Evolutionary conservation across 2,797 vertebrate genomes (phyloP).

Genomic region (Morus bassanus): DNA sequence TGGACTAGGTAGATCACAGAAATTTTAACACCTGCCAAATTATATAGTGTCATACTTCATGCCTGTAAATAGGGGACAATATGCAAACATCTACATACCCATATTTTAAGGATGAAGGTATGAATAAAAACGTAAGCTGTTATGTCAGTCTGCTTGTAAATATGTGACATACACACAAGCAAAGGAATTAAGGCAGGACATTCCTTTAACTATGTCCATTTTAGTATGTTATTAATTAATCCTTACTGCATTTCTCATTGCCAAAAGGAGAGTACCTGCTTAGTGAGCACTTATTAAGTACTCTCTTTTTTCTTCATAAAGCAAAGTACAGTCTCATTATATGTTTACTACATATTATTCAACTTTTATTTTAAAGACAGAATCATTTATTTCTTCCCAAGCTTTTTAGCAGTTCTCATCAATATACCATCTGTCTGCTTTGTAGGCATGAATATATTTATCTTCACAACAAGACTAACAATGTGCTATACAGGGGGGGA

Average conservation of each 20-base stretch:
- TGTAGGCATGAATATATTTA: slow-evolving; percentile 26
- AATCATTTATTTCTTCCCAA: slow-evolving; percentile 15
- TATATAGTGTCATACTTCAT: neutral
- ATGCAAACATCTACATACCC: neutral
- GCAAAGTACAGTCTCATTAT: neutral
- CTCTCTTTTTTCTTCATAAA: neutral
- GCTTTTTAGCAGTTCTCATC: slow-evolving; percentile 40
- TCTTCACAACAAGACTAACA: neutral
- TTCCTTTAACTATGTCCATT: neutral
- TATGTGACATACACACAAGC: neutral
- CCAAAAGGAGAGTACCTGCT: neutral
- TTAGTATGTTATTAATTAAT: slow-evolving; percentile 1
- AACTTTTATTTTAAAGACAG: slow-evolving; percentile 39
- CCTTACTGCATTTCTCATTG: neutral
- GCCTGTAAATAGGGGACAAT: neutral
- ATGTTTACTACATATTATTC: slow-evolving; percentile 24
- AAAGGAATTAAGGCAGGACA: neutral
- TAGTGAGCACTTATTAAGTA: neutral
- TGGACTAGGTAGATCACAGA: neutral
- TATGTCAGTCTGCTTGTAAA: neutral
- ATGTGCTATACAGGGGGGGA: neutral
- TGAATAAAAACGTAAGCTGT: neutral
- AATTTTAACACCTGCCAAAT: neutral
- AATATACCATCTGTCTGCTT: slow-evolving; percentile 25
- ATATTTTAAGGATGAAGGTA: neutral